Percentiles rank a stretch among this genome's conserved stretches.
These are phyloP conservation scores for Phorcus lineatus DNA, from an alignment of 2,888 invertebrate genomes.

Conservation along the genomic window DNA sequence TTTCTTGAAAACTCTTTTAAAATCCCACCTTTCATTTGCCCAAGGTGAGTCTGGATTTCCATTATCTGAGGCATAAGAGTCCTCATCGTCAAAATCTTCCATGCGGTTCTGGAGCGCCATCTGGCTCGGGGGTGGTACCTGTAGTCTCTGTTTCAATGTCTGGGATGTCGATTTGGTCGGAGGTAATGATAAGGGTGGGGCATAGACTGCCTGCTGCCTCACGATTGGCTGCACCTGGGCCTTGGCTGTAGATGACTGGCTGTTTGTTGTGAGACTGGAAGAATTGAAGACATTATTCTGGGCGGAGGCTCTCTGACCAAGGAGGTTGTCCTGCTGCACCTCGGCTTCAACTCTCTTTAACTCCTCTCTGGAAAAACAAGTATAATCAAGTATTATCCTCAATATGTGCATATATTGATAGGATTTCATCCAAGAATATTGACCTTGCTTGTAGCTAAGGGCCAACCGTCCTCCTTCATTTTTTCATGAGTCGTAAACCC, in stretches of 20 bases:
- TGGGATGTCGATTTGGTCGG: background rate
- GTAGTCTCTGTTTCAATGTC: constrained; percentile 31
- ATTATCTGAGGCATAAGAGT: constrained; percentile 28
- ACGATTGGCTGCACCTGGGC: background rate
- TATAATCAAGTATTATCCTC: no score
- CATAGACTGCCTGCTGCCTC: background rate
- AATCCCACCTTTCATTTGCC: background rate
- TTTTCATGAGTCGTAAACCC: no score
- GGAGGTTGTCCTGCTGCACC: constrained; percentile 14
- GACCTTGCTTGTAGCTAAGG: no score
- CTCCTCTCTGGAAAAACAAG: constrained; percentile 36
- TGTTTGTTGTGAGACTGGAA: no score
- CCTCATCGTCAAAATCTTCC: constrained; percentile 32
- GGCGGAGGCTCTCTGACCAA: no score
- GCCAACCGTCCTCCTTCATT: no score
- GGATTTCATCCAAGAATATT: no score
- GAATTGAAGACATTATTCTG: no score
- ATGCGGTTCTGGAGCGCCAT: constrained; percentile 17
- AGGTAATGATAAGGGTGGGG: background rate
- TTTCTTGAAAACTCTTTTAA: no score
- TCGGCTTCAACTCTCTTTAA: constrained; percentile 37
- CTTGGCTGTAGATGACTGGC: background rate
- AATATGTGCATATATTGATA: no score
- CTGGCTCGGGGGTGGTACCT: constrained; percentile 17
- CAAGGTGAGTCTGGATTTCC: constrained; percentile 18